A percentile compares a stretch with the other conserved stretches of the same genome.
These are phyloP conservation scores for Myrmecobius fasciatus DNA, from an alignment of 2,113 vertebrate genomes.

Conservation along the genomic window DNA sequence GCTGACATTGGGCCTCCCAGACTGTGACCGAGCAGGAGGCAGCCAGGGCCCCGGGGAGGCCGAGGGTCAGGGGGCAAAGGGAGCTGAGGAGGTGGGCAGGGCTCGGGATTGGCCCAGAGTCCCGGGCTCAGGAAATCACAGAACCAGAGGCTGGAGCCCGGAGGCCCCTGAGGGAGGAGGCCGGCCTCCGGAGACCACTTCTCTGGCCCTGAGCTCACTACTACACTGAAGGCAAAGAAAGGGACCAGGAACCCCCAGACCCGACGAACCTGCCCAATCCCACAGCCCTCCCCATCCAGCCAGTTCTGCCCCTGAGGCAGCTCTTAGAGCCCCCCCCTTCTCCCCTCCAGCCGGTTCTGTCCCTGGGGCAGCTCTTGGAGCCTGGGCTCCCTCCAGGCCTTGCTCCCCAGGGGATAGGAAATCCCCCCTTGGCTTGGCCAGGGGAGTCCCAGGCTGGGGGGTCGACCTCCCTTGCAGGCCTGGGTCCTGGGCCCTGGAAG, in stretches of 20 bases:
- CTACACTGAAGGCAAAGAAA: not conserved
- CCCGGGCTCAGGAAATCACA: too few species aligned
- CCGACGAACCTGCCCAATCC: too few species aligned
- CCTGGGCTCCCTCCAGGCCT: not conserved
- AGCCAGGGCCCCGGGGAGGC: too few species aligned
- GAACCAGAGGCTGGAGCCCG: too few species aligned
- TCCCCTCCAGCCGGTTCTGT: too few species aligned
- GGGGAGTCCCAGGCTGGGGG: too few species aligned
- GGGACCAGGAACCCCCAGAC: too few species aligned
- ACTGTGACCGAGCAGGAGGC: not conserved
- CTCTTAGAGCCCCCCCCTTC: not conserved
- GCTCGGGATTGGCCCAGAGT: not conserved
- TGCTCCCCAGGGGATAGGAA: not conserved
- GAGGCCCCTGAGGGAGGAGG: not conserved
- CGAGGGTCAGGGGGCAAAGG: not conserved
- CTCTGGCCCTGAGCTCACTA: constrained; percentile 1
- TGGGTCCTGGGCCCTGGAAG: not conserved
- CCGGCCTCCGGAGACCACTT: not conserved
- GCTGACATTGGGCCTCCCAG: too few species aligned
- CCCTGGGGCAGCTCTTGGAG: not conserved
- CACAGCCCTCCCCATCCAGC: too few species aligned
- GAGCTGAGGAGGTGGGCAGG: not conserved
- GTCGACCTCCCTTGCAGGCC: too few species aligned
- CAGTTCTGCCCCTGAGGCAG: too few species aligned
- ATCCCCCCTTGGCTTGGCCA: not conserved